A percentile compares a stretch with the other conserved stretches of the same genome.
Evolutionary conservation across 1,140 invertebrate genomes (phyloP).

Genomic region (Grapholita molesta): DNA sequence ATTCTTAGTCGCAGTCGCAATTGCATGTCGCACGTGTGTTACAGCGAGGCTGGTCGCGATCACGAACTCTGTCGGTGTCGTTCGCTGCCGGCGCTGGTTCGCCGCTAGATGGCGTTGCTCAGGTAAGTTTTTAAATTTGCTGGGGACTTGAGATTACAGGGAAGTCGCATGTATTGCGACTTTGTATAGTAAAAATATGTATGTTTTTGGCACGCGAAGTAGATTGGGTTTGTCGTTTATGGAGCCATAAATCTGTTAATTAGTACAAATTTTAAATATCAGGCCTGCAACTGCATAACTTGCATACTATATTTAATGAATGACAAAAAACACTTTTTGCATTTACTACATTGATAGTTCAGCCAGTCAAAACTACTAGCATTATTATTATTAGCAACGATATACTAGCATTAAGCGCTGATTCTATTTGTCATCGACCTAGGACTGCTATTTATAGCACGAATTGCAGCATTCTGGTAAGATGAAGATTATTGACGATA

Average conservation of each 20-base stretch:
- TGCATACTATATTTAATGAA: no score
- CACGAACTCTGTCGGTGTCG: conserved; percentile 92
- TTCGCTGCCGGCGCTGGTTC: conserved; percentile 85
- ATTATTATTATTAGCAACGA: no score
- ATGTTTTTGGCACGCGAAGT: not conserved
- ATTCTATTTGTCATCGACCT: no score
- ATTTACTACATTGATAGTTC: no score
- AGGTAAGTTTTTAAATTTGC: conserved; percentile 64
- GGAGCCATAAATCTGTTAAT: not conserved
- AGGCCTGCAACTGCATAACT: no score
- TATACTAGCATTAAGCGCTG: no score
- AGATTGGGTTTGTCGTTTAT: not conserved
- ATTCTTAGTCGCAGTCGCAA: conserved; percentile 19
- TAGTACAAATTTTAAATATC: not conserved
- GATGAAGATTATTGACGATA: not conserved
- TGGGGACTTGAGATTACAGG: not conserved
- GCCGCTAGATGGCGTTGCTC: conserved; percentile 74
- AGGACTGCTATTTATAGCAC: no score
- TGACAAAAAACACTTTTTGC: no score
- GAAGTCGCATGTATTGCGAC: not conserved
- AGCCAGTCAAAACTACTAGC: no score
- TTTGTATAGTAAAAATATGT: not conserved
- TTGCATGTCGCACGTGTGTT: conserved; percentile 63
- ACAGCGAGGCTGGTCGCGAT: conserved; percentile 89
- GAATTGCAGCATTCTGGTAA: not conserved